Evolutionary conservation across 2,888 invertebrate species (phyloP).

Genomic region (Brassicogethes aeneus): DNA sequence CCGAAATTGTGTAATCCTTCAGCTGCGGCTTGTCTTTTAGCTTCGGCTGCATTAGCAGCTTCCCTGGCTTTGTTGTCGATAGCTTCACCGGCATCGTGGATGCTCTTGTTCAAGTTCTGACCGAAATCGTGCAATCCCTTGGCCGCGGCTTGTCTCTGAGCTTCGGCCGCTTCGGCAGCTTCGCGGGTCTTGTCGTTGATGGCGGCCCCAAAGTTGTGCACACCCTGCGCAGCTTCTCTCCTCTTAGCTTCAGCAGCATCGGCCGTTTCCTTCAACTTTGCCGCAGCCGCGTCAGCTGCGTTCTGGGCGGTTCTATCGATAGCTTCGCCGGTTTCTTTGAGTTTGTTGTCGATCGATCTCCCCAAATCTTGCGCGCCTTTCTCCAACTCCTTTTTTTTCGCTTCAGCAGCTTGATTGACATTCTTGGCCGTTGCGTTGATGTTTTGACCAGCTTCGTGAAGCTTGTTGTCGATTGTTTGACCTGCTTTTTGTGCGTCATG

Average conservation of each 20-base stretch:
- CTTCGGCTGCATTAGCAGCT: constrained; percentile 15
- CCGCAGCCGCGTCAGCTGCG: constrained; percentile 12
- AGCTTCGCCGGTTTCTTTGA: constrained; percentile 46
- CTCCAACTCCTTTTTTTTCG: constrained; percentile 45
- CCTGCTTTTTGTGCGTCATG: constrained; percentile 3
- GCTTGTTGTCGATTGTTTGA: constrained; percentile 11
- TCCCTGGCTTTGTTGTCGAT: constrained; percentile 10
- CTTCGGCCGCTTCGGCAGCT: constrained; percentile 10
- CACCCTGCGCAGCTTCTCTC: constrained; percentile 6
- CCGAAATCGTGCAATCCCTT: constrained; percentile 2
- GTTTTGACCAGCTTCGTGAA: constrained; percentile 44
- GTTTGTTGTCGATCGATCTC: constrained; percentile 48
- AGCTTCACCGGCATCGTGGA: constrained; percentile 7
- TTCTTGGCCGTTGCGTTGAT: constrained; percentile 15
- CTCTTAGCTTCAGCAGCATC: constrained; percentile 17
- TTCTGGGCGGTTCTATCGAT: constrained; percentile 14
- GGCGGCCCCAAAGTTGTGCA: constrained; percentile 5
- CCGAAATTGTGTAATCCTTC: constrained; percentile 8
- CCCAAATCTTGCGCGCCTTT: constrained; percentile 21
- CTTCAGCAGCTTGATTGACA: constrained; percentile 26
- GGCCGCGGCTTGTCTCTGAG: constrained; percentile 9
- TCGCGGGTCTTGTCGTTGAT: constrained; percentile 8
- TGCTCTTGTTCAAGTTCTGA: constrained; percentile 4
- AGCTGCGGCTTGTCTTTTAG: constrained; percentile 12
- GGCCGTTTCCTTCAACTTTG: constrained; percentile 15